Conservation (phyloP, 2,888 invertebrate species). For the Parnassius smintheus region DNA sequence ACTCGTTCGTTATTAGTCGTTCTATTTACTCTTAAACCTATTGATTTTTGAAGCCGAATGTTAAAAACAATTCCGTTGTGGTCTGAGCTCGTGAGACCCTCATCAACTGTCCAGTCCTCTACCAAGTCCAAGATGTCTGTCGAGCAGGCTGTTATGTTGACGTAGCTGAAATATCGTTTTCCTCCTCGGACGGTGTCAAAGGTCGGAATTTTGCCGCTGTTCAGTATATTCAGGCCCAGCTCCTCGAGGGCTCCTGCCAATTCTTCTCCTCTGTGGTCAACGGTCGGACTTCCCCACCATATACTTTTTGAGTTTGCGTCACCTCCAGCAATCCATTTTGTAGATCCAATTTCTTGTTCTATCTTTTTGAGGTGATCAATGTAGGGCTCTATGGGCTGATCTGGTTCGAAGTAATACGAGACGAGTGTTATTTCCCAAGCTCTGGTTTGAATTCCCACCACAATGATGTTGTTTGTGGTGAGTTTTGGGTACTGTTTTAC, state of each 20-base stretch:
- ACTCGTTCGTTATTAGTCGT: no score
- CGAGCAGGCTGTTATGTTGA: no score
- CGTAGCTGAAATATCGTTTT: no score
- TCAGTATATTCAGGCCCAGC: no score
- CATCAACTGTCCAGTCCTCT: no score
- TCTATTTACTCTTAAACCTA: no score
- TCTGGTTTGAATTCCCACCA: neutral
- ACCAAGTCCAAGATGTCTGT: no score
- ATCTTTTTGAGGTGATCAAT: constrained; percentile 21
- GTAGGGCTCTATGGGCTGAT: constrained; percentile 25
- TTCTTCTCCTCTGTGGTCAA: constrained; percentile 29
- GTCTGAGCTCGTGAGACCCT: no score
- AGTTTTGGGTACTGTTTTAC: constrained; percentile 23
- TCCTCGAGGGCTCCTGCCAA: neutral
- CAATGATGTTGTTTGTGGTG: constrained; percentile 25
- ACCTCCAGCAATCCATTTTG: constrained; percentile 15
- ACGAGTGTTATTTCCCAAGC: constrained; percentile 16
- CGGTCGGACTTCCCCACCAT: constrained; percentile 29
- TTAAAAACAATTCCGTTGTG: no score
- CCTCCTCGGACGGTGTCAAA: no score
- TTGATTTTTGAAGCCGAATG: no score
- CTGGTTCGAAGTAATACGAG: constrained; percentile 26
- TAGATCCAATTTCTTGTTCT: neutral
- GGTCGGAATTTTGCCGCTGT: no score
- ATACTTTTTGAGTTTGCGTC: constrained; percentile 21